These are phyloP conservation scores for Leptoclinus maculatus DNA, from an alignment of 2,797 vertebrate genomes.

Conservation along the genomic window DNA sequence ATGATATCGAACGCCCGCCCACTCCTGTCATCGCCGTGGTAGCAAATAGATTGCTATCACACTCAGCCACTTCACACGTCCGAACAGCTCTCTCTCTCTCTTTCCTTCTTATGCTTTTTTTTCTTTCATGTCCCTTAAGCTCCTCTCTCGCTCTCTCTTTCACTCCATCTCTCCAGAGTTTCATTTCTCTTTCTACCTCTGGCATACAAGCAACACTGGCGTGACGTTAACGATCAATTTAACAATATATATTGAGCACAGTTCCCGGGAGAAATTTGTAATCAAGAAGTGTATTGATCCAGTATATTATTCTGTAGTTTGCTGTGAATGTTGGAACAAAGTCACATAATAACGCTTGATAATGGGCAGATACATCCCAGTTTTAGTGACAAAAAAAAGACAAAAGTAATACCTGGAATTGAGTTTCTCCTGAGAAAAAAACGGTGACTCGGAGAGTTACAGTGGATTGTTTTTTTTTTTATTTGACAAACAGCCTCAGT, in stretches of 20 bases:
- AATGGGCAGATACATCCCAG: conserved; percentile 53
- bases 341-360: conserved; percentile 66
- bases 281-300: conserved; percentile 74
- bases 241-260: conserved; percentile 74
- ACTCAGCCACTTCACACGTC: conserved; percentile 57
- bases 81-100: conserved; percentile 50
- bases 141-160: conserved; percentile 20
- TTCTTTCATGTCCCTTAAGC: conserved; percentile 52
- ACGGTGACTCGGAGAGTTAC: conserved; percentile 14
- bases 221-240: conserved; percentile 74
- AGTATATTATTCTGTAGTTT: conserved; percentile 70
- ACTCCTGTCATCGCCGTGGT: conserved; percentile 55
- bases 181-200: conserved; percentile 67
- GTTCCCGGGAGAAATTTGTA: conserved; percentile 75
- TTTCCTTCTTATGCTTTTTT: conserved; percentile 29
- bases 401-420: conserved; percentile 47
- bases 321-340: conserved; percentile 51
- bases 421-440: conserved; percentile 43
- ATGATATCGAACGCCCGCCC: conserved; percentile 62
- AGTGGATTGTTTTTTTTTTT: conserved; percentile 27
- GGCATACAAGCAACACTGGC: conserved; percentile 60
- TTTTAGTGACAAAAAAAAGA: conserved; percentile 35
- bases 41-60: conserved; percentile 68
- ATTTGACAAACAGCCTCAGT: conserved; percentile 34
- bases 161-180: conserved; percentile 51